phyloP scores from a whole-genome alignment of 1,140 invertebrate species.

The Leptinotarsa lineolata region DNA sequence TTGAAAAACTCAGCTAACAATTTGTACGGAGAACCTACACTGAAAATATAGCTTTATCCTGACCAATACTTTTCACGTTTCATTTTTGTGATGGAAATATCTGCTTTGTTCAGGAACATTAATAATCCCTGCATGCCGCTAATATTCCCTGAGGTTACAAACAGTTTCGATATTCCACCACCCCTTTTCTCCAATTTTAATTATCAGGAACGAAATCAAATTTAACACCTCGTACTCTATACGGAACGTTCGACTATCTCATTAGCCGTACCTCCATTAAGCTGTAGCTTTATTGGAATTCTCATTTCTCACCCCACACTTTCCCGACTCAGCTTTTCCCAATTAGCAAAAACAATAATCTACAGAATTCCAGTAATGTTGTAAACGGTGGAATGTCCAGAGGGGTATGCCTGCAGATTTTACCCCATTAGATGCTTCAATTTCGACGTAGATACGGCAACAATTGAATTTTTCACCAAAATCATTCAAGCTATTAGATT shows the following conservation, averaged over 20 bases:
- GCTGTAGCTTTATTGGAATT: constrained; percentile 3
- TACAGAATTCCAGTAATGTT: not conserved
- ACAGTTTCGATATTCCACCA: not conserved
- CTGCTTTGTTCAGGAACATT: not conserved
- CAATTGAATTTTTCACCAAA: no score
- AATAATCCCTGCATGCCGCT: not conserved
- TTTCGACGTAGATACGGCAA: no score
- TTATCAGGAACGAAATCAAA: not conserved
- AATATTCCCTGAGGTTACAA: not conserved
- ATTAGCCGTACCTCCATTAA: not conserved
- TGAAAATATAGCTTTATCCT: no score
- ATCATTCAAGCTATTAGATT: no score
- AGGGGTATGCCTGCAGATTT: no score
- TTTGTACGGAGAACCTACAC: no score
- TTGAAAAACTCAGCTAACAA: no score
- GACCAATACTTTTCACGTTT: not conserved
- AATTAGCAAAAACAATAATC: constrained; percentile 9
- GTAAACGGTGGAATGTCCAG: not conserved
- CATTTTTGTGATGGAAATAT: not conserved
- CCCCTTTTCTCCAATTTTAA: not conserved
- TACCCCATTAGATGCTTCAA: no score
- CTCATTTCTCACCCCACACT: not conserved
- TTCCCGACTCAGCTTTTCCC: not conserved
- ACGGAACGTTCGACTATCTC: not conserved
- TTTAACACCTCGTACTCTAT: not conserved